These are phyloP conservation scores for Drosophila mojavensis DNA, from an alignment of 1,140 invertebrate genomes.

Conservation along the genomic window DNA sequence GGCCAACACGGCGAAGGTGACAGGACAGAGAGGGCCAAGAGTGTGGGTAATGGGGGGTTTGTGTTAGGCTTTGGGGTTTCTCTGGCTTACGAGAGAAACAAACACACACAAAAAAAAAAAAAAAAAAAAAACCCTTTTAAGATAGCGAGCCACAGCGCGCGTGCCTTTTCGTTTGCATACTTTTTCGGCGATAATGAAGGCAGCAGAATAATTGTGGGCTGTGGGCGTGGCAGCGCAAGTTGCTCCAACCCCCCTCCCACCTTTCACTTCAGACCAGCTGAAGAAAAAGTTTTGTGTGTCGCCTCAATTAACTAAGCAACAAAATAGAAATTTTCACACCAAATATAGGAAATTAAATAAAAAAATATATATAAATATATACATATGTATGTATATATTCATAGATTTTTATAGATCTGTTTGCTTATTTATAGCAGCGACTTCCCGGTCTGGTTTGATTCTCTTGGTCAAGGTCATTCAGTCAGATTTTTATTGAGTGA, in stretches of 20 bases:
- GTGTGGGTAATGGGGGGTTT: no score
- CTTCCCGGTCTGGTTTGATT: neutral
- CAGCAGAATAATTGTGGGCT: conserved; percentile 19
- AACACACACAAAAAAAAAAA: no score
- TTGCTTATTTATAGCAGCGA: neutral
- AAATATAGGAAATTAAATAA: neutral
- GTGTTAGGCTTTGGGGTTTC: no score
- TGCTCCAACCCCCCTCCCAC: no score
- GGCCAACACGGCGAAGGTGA: neutral
- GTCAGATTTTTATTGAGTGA: neutral
- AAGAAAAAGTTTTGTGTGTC: neutral
- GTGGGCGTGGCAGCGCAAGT: no score
- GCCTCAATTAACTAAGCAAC: conserved; percentile 30
- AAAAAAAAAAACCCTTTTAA: conserved; percentile 46
- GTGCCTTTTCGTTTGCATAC: conserved; percentile 69
- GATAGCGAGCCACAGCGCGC: conserved; percentile 35
- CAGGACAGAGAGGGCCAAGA: no score
- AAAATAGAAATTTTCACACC: neutral
- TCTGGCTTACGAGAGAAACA: no score
- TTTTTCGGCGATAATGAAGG: conserved; percentile 71
- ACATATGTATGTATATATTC: no score
- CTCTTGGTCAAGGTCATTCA: neutral
- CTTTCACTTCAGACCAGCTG: neutral
- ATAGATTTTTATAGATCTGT: no score
- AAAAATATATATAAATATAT: no score